A percentile compares a stretch with the other conserved stretches of the same genome.
Evolutionary conservation across 2,888 invertebrate genomes (phyloP).

Genomic region (Matsumyia berberina): DNA sequence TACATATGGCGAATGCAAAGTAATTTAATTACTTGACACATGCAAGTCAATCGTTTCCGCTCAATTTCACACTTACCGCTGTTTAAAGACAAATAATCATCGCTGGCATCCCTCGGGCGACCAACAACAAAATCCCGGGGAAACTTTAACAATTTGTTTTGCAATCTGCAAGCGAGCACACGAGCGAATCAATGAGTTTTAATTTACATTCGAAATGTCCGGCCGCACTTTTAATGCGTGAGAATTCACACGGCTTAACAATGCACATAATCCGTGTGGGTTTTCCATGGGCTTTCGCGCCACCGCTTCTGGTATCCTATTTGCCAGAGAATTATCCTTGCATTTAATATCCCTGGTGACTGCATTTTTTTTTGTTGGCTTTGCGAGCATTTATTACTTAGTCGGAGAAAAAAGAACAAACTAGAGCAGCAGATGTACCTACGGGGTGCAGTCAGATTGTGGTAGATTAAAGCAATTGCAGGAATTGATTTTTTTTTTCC

Average conservation of each 20-base stretch:
- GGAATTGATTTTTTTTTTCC: neutral
- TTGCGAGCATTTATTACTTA: neutral
- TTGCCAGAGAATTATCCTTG: conserved; percentile 35
- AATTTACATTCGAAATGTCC: conserved; percentile 63
- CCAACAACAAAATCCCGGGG: neutral
- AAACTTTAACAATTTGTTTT: conserved; percentile 50
- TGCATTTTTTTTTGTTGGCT: neutral
- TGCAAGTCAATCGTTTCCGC: conserved; percentile 43
- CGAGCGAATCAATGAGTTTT: conserved; percentile 62
- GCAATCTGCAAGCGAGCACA: conserved; percentile 23
- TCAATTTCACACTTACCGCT: conserved; percentile 37
- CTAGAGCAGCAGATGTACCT: conserved; percentile 6
- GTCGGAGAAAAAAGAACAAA: neutral
- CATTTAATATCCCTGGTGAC: conserved; percentile 19
- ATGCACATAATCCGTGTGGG: conserved; percentile 53
- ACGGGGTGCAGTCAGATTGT: neutral
- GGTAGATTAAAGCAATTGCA: neutral
- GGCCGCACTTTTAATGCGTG: conserved; percentile 65
- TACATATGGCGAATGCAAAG: conserved; percentile 24
- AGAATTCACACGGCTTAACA: conserved; percentile 69
- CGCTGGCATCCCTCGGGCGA: neutral
- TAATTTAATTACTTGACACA: conserved; percentile 54
- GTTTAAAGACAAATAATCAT: conserved; percentile 48
- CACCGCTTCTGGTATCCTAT: conserved; percentile 39
- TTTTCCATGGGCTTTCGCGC: conserved; percentile 43